Conservation (phyloP, 1,140 invertebrate species). For the Dreissena polymorpha region DNA sequence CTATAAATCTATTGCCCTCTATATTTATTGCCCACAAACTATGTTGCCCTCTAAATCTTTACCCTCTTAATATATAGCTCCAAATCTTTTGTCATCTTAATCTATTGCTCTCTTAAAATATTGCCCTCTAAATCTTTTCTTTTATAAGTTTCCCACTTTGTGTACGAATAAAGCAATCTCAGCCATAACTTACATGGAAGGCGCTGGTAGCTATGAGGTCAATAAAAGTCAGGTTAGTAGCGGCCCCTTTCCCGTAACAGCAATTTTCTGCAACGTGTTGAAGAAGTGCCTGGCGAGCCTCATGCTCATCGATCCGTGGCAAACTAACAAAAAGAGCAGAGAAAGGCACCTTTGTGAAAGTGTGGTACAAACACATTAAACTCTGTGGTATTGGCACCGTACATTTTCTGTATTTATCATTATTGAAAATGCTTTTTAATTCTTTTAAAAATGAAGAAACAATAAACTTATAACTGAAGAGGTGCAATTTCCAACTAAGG, state of each 20-base stretch:
- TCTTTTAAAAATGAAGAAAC: background rate
- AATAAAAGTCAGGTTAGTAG: conserved; percentile 80
- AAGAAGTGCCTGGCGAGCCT: conserved; percentile 81
- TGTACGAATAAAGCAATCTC: too few species aligned
- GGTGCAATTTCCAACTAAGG: too few species aligned
- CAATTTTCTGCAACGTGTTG: conserved; percentile 81
- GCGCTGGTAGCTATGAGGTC: conserved; percentile 81
- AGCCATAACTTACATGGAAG: conserved; percentile 80
- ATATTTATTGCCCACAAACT: too few species aligned
- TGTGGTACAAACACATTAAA: background rate
- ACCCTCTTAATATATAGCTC: too few species aligned
- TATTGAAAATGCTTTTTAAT: background rate
- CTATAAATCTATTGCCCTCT: too few species aligned
- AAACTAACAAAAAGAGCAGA: conserved; percentile 65
- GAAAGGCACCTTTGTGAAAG: background rate
- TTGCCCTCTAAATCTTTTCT: too few species aligned
- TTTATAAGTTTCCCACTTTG: too few species aligned
- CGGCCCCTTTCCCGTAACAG: conserved; percentile 82
- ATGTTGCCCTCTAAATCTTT: too few species aligned
- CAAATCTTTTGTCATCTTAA: too few species aligned
- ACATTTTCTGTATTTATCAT: background rate
- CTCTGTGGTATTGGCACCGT: too few species aligned
- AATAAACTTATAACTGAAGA: too few species aligned
- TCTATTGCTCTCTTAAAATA: too few species aligned
- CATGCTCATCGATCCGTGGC: conserved; percentile 80